Base-by-base conservation (phyloP, 2,797 vertebrate species). In the Streptopelia turtur region DNA sequence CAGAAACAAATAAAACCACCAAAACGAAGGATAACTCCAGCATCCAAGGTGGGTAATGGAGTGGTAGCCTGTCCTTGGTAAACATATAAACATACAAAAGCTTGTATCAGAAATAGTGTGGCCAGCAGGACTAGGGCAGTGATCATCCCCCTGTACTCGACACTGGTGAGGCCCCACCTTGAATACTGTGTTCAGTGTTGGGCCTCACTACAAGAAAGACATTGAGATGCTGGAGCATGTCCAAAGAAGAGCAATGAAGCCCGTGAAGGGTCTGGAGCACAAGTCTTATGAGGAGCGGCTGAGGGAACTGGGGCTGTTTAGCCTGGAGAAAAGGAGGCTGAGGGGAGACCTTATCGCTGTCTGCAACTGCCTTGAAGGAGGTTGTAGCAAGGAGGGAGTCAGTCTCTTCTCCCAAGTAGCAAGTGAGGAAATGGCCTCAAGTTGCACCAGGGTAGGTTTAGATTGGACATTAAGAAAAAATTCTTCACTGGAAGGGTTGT, bases 1-100 rank as follows among this genome's bases (percentile, higher is more conserved):
- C 98, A 99, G 86, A 99, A 99, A 95, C 99, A 99, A 94, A 98
- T 99, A 65, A 99, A 99, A 97, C 98, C 98, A 84, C 98, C 98
- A 68, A 99, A 99, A 98, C 98, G 99, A 96, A 98, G 98, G 97
- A 98, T 99, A 97, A 98, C 99, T 97, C 98, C 99, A 50, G 97
- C 98, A 65, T 99, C 99, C 4, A 99, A 99, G 98, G 99, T 99
- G 94, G 7, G 97, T 87, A 31, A 52, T 35, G 21, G n/a, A 35
- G 13, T 17, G 14, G 13, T 47, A 27, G 7, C 52, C 75, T 64
- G 6, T 28, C 41, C 41, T 41, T 41, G 16, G 41, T 41, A 41
- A 23, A 45, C 0, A 2, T 21, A 9, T 16, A 84, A 56, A 5
- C 5, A 9, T 10, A 25, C 5, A 76, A 39, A 64, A 63, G 17